These are phyloP conservation scores for Microcebus murinus DNA, from an alignment of 2,113 vertebrate species.

Conservation along the genomic window DNA sequence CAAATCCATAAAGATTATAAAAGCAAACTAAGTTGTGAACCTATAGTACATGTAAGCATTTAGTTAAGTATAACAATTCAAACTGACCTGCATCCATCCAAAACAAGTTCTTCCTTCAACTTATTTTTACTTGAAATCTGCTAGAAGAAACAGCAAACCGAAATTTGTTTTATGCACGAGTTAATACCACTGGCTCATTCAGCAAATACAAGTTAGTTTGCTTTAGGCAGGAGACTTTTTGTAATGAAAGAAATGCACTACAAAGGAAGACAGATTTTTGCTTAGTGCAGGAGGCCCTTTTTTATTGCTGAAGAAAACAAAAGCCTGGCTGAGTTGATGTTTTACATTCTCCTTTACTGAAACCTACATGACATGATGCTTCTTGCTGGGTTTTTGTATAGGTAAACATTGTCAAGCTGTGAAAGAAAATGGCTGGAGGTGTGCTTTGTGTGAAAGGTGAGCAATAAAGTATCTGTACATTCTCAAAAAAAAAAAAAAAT, in stretches of 20 bases:
- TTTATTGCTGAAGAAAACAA: slow-evolving; percentile 85
- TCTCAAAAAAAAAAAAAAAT: too few relatives aligned
- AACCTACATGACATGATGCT: slow-evolving; percentile 86
- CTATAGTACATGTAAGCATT: slow-evolving; percentile 81
- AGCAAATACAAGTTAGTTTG: slow-evolving; percentile 84
- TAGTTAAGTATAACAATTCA: slow-evolving; percentile 86
- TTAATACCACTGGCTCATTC: slow-evolving; percentile 85
- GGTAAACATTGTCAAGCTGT: slow-evolving; percentile 90
- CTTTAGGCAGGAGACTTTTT: slow-evolving; percentile 80
- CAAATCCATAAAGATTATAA: slow-evolving; percentile 80
- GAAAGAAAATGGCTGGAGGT: slow-evolving; percentile 92
- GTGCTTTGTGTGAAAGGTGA: slow-evolving; percentile 92
- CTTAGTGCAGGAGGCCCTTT: slow-evolving; percentile 86
- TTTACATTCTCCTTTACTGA: slow-evolving; percentile 85
- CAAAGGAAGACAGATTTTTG: slow-evolving; percentile 79
- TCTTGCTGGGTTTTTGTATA: slow-evolving; percentile 89
- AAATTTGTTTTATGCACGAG: slow-evolving; percentile 84
- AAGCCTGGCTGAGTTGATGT: slow-evolving; percentile 87
- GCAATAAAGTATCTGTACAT: slow-evolving; percentile 92
- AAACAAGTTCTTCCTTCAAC: slow-evolving; percentile 84
- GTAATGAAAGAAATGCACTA: slow-evolving; percentile 86
- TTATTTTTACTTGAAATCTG: slow-evolving; percentile 89
- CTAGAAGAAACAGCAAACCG: slow-evolving; percentile 81
- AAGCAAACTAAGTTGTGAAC: slow-evolving; percentile 84
- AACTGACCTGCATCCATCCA: slow-evolving; percentile 86